Percentiles rank a stretch among this genome's conserved stretches.
phyloP scores from a whole-genome alignment of 23 tunicate genomes.

The Styela plicata region DNA sequence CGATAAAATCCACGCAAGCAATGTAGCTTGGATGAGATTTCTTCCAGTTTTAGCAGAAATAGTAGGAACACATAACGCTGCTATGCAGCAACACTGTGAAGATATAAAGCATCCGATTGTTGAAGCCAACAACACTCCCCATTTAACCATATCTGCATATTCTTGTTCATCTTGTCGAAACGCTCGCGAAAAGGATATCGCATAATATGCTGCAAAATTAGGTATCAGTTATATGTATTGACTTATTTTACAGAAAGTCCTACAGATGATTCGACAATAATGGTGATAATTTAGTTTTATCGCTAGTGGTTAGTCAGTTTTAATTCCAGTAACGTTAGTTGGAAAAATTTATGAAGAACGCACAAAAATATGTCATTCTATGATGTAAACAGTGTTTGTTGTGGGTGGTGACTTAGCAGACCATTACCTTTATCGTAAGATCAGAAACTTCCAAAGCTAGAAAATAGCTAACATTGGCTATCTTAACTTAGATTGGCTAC shows the following conservation, averaged over 20 bases:
- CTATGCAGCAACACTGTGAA: constrained; percentile 73
- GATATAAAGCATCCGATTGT: constrained; percentile 57
- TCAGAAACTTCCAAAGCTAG: too few species aligned
- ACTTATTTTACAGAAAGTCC: background rate
- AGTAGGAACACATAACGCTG: constrained; percentile 63
- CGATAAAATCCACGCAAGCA: constrained; percentile 71
- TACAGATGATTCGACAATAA: background rate
- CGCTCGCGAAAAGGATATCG: constrained; percentile 47
- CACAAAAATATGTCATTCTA: too few species aligned
- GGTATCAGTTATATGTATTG: background rate
- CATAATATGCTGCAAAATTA: constrained; percentile 47
- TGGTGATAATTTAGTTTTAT: background rate
- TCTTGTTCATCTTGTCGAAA: constrained; percentile 39
- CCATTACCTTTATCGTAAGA: too few species aligned
- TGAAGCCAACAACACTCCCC: constrained; percentile 22
- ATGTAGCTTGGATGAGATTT: constrained; percentile 42
- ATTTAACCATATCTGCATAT: constrained; percentile 29
- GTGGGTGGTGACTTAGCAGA: too few species aligned
- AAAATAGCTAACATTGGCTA: too few species aligned
- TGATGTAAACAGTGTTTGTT: too few species aligned
- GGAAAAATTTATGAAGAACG: too few species aligned
- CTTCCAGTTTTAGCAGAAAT: constrained; percentile 80
- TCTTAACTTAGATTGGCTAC: too few species aligned
- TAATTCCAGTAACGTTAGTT: too few species aligned
- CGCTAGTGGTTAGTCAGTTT: too few species aligned